Evolutionary conservation across 2,797 vertebrate genomes (phyloP), one percentile per base, ranked within the genome.

Genomic region (Odontamblyopus lacepedii): DNA sequence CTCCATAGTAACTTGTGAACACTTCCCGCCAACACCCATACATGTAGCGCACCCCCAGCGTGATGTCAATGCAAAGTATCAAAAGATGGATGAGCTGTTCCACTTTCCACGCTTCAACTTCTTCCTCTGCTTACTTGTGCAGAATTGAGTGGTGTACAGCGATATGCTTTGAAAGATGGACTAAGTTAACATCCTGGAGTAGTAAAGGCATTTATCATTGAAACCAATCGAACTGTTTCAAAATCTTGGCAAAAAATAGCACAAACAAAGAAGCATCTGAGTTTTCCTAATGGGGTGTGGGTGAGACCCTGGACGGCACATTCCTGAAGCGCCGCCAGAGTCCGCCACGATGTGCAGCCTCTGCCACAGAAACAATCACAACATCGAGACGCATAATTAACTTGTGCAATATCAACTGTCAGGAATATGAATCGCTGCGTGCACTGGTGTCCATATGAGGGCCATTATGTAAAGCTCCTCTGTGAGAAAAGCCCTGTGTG

Each of bases 311-410:
- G 41, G 29, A 44, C 19, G 44, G 63, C 44, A 19, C 48, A 50
- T 66, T 66, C 44, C 63, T 65, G 63, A 65, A 41, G 27, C 12
- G 26, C 44, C 27, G 64, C 64, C 48, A 66, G 26, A 66, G 44
- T 8, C 27, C 26, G 4, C 26, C 48, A 53, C 65, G 27, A 72
- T 77, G 71, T 73, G 69, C 62, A 78, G 81, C 56, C 38, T 70
- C 35, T 74, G 62, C 56, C 74, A 72, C 72, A 75, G 60, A 69
- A 78, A 78, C 72, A 77, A 73, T 74, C 67, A 57, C 75, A 78
- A 87, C 79, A 70, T 35, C 63, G 79, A 44, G 66, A 67, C 19
- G 2, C 69, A 60, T 78, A 76, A 82, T 77, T 80, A 79, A 74
- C 73, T 76, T 23, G 30, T n/a, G 44, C 48, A 64, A 71, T 77